Conservation (phyloP, 1,140 invertebrate species). For the Stegodyphus mimosarum region DNA sequence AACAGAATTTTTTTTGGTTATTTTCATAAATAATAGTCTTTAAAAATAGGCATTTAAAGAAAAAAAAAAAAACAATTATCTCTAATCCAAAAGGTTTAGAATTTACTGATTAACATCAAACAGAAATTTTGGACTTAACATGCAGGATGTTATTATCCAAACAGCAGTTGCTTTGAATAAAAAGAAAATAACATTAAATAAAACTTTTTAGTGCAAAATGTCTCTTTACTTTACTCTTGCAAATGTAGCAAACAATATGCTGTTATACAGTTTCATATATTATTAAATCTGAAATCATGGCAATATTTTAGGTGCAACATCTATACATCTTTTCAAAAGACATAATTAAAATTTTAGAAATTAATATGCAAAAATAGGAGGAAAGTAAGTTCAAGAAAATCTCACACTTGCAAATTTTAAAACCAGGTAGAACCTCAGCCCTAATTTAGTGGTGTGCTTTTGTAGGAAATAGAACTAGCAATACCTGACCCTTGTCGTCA, state of each 20-base stretch:
- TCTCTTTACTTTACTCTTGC: not conserved
- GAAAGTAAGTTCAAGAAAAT: not conserved
- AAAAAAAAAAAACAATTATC: no score
- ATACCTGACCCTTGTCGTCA: constrained; percentile 94
- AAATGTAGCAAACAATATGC: not conserved
- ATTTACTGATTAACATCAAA: not conserved
- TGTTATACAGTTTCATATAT: no score
- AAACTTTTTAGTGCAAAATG: not conserved
- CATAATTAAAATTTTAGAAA: no score
- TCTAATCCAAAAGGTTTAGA: no score
- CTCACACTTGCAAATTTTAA: not conserved
- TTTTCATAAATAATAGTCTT: no score
- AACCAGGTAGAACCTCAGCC: constrained; percentile 52
- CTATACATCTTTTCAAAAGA: no score
- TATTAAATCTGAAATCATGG: no score
- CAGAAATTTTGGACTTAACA: no score
- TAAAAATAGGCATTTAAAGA: no score
- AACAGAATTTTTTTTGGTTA: no score
- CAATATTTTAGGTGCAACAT: no score
- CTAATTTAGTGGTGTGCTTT: not conserved
- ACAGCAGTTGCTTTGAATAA: not conserved
- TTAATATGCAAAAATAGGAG: no score
- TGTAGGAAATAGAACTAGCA: constrained; percentile 50
- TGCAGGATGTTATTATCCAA: not conserved
- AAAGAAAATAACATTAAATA: not conserved